Base-by-base conservation (phyloP, 2,113 vertebrate species). In the Eretmodus cyanostictus region DNA sequence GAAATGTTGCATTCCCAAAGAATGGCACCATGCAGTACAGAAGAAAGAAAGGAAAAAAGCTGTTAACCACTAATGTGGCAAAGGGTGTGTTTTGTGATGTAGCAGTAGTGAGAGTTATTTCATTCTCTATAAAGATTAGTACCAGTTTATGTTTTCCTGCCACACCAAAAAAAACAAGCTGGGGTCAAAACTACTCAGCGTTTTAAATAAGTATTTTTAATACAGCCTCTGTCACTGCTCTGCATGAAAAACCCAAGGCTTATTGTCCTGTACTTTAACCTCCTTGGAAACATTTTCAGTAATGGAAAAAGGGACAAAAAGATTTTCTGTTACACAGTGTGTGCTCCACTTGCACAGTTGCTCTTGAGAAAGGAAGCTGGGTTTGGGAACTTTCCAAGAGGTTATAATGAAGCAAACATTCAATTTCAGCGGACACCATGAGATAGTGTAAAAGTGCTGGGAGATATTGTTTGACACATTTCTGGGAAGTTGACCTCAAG, bases 321-420 rank as follows among this genome's bases (percentile, higher is more conserved):
- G 19, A 84, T 57, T 85, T 86, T 83, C 40, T 81, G 55, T 61
- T 84, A 86, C 63, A 82, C 40, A 83, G 68, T 78, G 63, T 73
- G 82, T 81, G 54, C n/a, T 83, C 86, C 83, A 76, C 80, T 91
- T 89, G 55, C 71, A 81, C 81, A 78, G 86, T 85, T 86, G 42
- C 83, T 89, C 79, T 90, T 85, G 81, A 81, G 88, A 90, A 71
- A 81, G 76, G 82, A 87, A 89, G 81, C 85, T 78, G 76, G 42
- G 80, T 82, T 90, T 91, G 92, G 93, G 27, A 59, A 59, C 81
- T 84, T 90, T 94, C 90, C 89, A 91, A 88, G 86, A 93, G 81
- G 80, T 89, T 90, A 90, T 92, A 92, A 89, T 91, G 91, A 94
- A 92, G 90, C 88, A 91, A 91, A 91, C 86, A 87, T 91, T 92